Evolutionary conservation across 1,140 invertebrate genomes (phyloP), one percentile per base, ranked within the genome.

Genomic region (Zaprionus camerounensis): DNA sequence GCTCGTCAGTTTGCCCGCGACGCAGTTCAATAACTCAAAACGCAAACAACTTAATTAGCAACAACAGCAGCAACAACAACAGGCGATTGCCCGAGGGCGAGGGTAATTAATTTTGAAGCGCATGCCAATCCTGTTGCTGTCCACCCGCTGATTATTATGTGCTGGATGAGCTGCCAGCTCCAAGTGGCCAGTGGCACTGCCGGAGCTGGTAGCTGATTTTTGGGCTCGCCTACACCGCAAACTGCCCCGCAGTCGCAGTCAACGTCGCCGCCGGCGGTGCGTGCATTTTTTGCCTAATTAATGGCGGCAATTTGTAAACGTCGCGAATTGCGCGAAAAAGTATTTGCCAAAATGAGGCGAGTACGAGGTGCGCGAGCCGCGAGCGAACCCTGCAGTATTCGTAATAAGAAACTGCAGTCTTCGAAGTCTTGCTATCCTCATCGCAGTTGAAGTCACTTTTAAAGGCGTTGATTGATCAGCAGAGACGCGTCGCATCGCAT

Each of bases 381-480:
- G 13, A 15, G 15, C 57, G 26, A 34, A 59, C 12, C 38, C 6
- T 17, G 72, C 36, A 41, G 55, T 77, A 70, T 76, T 78, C 78
- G 78, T 80, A 91, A 86, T 82, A 85, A 91, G 82, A 90, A 82
- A 90, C 82, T 72, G 83, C 67, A 81, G 70, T 51, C n/a, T 46
- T 6, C 6, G n/a, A n/a, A 7, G 41, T 44, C 41, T n/a, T 15
- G 13, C 5, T n/a, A 5, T 41, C 38, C 38, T 11, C 15, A 41
- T 41, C 46, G 20, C 46, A 22, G 46, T 24, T 71, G 69, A 69
- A 80, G 71, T 80, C 56, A 71, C 71, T 91, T 82, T 83, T 87
- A 80, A 91, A 88, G 87, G 87, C 87, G 87, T 91, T 91, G 88
- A 91, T 91, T 91, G 87, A 91, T 91, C 87, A 87, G 88, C 75